Evolutionary conservation across 2,888 invertebrate genomes (phyloP), one percentile per base, ranked within the genome.

Genomic region (Drosophila niveifrons): DNA sequence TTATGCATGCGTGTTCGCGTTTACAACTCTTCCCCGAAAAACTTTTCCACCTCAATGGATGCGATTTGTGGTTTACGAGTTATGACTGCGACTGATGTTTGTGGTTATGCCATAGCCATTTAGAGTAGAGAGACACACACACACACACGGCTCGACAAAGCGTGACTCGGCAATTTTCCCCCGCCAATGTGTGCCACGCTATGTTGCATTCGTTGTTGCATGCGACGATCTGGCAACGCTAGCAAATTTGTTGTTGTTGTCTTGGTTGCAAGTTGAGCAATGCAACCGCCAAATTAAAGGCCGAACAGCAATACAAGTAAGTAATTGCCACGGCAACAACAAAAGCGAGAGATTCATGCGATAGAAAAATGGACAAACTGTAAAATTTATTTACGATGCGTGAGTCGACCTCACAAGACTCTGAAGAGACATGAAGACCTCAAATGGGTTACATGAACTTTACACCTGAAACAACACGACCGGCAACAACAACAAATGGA

Each of bases 101-200:
- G 62, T 29, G 58, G 75, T 77, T 77, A 80, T 77, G 72, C 43
- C 77, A 75, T 62, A 51, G 6, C 52, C 43, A 78, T 80, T 57
- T 78, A 13, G 79, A 70, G 75, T 23, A 23, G 1, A 23, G 1
- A 23, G 4, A 23, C 23, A 23, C 23, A 23, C 23, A 23, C 4
- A 23, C 4, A 23, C 23, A 23, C 63, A 68, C 28, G 70, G 69
- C 80, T 57, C 57, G 57, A 23, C 47, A 36, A 53, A 67, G 75
- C 89, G 84, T 88, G 87, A 78, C 88, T 82, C 47, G 63, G 51
- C 78, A 50, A 75, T 82, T 88, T 80, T 65, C 61, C 62, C 62
- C n/a, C 13, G 23, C 23, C 23, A 62, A 66, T 66, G 56, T 69
- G 58, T 69, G 73, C 58, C 73, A 70, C 51, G 63, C 51, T 46